A percentile compares a stretch with the other conserved stretches of the same genome.
Evolutionary conservation across 2,113 vertebrate species (phyloP).

Genomic region (Andinoacara biseriatus): DNA sequence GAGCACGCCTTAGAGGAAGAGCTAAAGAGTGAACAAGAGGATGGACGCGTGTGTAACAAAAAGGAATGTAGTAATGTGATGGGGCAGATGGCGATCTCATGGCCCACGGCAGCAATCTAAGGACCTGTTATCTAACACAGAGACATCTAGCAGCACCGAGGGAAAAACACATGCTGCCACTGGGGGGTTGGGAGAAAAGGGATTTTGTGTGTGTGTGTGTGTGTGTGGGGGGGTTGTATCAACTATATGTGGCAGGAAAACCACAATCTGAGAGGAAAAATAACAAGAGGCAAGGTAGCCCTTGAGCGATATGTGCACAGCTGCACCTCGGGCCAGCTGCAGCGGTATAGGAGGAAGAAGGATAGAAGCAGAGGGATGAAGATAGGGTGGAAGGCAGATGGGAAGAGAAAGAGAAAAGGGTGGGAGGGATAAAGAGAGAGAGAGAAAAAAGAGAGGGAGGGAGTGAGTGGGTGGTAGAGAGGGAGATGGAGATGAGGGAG

Average conservation of each 20-base stretch:
- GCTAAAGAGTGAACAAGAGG: conserved; percentile 2
- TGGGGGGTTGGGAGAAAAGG: conserved; percentile 11
- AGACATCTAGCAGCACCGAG: conserved; percentile 52
- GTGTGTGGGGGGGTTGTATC: too few species aligned
- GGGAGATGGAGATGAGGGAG: conserved; percentile 62
- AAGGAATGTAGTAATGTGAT: conserved; percentile 53
- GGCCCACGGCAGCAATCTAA: conserved; percentile 64
- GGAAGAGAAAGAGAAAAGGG: conserved; percentile 43
- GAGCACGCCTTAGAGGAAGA: conserved; percentile 22
- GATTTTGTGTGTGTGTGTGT: background rate
- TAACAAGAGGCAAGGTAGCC: background rate
- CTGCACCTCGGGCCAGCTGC: conserved; percentile 40
- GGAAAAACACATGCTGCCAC: conserved; percentile 50
- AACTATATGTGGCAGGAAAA: conserved; percentile 6
- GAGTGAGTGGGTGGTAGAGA: conserved; percentile 55
- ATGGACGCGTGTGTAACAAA: conserved; percentile 7
- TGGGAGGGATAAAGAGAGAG: conserved; percentile 39
- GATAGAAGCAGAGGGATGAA: conserved; percentile 28
- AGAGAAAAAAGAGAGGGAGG: conserved; percentile 17
- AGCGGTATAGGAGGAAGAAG: conserved; percentile 9
- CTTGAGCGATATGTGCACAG: conserved; percentile 26
- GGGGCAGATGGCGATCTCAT: conserved; percentile 74
- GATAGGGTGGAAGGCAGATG: conserved; percentile 22
- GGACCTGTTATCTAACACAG: conserved; percentile 68
- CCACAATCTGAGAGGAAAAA: conserved; percentile 8